Evolutionary conservation across 1,140 invertebrate genomes (phyloP).

Genomic region (Eurosta solidaginis): DNA sequence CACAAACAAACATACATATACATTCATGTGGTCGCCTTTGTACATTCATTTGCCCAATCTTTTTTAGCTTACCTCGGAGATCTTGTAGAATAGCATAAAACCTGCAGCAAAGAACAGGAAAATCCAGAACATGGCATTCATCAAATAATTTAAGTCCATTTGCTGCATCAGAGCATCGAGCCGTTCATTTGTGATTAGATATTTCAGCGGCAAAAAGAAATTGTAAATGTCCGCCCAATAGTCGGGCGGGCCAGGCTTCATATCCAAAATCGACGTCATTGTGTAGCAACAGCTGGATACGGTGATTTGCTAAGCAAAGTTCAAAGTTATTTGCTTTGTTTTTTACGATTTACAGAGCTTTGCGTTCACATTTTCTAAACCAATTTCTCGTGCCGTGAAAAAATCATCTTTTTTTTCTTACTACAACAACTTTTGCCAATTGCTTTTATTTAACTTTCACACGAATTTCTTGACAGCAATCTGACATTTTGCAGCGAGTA

Average conservation of each 20-base stretch:
- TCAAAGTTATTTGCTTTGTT: neutral
- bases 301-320: too few relatives aligned
- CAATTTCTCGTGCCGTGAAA: neutral
- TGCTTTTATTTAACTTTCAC: too few relatives aligned
- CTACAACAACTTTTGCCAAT: neutral
- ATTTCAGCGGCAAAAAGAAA: conserved; percentile 55
- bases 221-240: conserved; percentile 55
- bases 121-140: conserved; percentile 56
- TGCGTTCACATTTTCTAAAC: neutral
- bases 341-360: neutral
- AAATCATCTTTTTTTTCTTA: neutral
- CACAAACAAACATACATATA: too few relatives aligned
- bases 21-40: neutral
- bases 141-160: conserved; percentile 54
- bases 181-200: conserved; percentile 53
- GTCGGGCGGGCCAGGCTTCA: conserved; percentile 51
- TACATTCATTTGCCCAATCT: neutral
- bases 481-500: neutral
- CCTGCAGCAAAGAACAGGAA: conserved; percentile 49
- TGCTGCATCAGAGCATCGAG: conserved; percentile 53
- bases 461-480: neutral
- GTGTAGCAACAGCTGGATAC: too few relatives aligned
- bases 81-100: conserved; percentile 49
- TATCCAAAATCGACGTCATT: conserved; percentile 54
- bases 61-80: conserved; percentile 49